Evolutionary conservation across 2,113 vertebrate genomes (phyloP).

Genomic region (Peromyscus maniculatus): DNA sequence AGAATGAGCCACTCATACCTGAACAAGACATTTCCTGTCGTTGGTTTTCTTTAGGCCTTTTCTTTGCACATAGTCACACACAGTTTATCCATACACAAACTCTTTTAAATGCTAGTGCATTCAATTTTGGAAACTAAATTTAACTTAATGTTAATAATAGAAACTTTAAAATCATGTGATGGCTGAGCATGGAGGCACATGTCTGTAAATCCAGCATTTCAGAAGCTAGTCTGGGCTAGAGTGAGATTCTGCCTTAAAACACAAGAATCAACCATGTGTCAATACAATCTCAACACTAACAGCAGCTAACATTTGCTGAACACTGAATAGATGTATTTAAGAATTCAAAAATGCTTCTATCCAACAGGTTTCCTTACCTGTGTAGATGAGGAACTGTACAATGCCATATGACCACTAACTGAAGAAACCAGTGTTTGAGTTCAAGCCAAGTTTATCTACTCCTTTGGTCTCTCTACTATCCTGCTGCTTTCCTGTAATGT

Average conservation of each 20-base stretch:
- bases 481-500: not conserved
- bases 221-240: not conserved
- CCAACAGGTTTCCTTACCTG: not conserved
- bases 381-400: not conserved
- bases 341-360: conserved; percentile 6
- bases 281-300: not conserved
- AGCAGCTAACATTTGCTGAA: not conserved
- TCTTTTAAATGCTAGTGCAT: not conserved
- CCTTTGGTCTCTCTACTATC: not conserved
- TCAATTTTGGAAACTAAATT: conserved; percentile 20
- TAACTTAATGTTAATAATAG: not conserved
- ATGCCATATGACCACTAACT: not conserved
- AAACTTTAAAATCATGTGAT: not conserved
- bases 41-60: not conserved
- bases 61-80: not conserved
- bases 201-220: not conserved
- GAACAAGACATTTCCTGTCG: not conserved
- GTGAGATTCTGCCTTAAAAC: not conserved
- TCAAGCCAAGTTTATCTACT: not conserved
- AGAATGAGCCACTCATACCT: not conserved
- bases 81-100: not conserved
- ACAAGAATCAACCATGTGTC: not conserved
- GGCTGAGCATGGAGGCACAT: not conserved
- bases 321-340: not conserved
- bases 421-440: not conserved